Conservation (phyloP, 2,797 vertebrate species). For the Glyptemys insculpta region DNA sequence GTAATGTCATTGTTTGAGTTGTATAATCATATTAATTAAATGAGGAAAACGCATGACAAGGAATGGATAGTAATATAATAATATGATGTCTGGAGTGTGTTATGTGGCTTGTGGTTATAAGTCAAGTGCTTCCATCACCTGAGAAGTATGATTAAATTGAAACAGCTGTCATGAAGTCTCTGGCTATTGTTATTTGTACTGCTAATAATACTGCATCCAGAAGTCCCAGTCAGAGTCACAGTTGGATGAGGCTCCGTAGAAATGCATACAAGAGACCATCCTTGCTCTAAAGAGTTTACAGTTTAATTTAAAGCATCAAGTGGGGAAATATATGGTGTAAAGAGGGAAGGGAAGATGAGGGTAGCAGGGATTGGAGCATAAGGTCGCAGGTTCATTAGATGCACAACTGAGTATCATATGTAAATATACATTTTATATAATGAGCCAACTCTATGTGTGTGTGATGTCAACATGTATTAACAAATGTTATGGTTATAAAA, state of each 20-base stretch:
- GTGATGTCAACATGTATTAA: neutral
- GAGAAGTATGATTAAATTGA: neutral
- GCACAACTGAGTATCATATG: neutral
- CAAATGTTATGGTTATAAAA: neutral
- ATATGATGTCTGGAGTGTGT: neutral
- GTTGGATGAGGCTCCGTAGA: neutral
- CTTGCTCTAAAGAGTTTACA: neutral
- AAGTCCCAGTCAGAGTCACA: neutral
- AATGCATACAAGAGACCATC: neutral
- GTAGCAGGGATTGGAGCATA: neutral
- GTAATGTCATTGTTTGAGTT: neutral
- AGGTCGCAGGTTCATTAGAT: neutral
- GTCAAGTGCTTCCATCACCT: rapidly evolving
- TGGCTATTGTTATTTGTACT: neutral
- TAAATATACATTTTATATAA: neutral
- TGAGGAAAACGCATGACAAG: neutral
- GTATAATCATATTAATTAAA: neutral
- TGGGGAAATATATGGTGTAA: neutral
- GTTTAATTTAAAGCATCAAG: neutral
- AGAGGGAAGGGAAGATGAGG: neutral
- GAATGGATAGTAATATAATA: neutral
- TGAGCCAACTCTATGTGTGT: neutral
- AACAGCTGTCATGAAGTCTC: neutral
- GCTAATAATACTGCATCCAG: neutral
- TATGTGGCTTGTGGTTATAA: neutral